Evolutionary conservation across 2,888 invertebrate genomes (phyloP).

Genomic region (Bombyx huttoni): DNA sequence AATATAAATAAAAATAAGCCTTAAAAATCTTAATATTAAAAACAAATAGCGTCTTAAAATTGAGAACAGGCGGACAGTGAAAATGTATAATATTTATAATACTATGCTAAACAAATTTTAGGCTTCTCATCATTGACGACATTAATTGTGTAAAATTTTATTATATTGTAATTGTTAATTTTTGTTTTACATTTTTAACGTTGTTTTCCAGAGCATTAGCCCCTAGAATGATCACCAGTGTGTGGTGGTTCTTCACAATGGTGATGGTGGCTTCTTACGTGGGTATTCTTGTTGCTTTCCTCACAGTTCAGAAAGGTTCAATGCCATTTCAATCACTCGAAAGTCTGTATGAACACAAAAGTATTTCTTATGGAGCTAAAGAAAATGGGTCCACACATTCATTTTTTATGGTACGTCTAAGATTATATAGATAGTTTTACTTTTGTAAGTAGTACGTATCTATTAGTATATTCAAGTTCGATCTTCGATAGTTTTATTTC

Average conservation of each 20-base stretch:
- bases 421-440: background rate
- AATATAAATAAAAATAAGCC: too few relatives aligned
- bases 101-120: too few relatives aligned
- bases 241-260: slow-evolving; percentile 92
- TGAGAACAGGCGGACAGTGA: too few relatives aligned
- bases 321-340: slow-evolving; percentile 83
- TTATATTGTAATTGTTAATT: background rate
- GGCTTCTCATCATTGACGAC: too few relatives aligned
- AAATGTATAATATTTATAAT: too few relatives aligned
- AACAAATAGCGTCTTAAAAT: too few relatives aligned
- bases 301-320: slow-evolving; percentile 82
- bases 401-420: slow-evolving; percentile 84
- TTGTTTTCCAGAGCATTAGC: slow-evolving; percentile 79
- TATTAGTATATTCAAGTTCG: too few relatives aligned
- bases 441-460: too few relatives aligned
- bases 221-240: slow-evolving; percentile 87
- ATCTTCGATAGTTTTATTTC: too few relatives aligned
- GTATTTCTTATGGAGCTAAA: slow-evolving; percentile 89
- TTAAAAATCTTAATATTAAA: too few relatives aligned
- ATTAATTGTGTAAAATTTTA: background rate
- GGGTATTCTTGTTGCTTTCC: slow-evolving; percentile 90
- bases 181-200: background rate
- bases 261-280: slow-evolving; percentile 91
- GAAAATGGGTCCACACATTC: slow-evolving; percentile 84
- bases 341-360: slow-evolving; percentile 84